Conservation (phyloP, 2,797 vertebrate species). For the Sebastes cheni region DNA sequence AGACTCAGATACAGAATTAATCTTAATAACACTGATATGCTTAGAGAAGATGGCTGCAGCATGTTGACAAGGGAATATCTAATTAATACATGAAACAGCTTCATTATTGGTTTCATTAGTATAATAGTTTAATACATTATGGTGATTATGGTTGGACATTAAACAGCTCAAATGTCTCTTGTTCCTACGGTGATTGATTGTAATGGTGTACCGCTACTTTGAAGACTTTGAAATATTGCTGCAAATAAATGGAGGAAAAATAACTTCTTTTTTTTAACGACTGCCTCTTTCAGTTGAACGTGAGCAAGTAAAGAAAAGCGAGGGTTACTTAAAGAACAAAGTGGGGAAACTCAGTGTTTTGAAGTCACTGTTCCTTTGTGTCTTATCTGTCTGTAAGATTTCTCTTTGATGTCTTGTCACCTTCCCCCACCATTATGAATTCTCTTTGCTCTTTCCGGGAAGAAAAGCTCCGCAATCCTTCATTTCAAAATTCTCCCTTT, state of each 20-base stretch:
- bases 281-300: slow-evolving; percentile 12
- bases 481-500: slow-evolving; percentile 50
- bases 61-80: neutral
- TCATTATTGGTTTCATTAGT: slow-evolving; percentile 34
- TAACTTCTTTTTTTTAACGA: neutral
- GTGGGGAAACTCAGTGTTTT: slow-evolving; percentile 64
- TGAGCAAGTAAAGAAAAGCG: slow-evolving; percentile 59
- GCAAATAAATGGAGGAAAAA: slow-evolving; percentile 21
- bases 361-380: slow-evolving; percentile 76
- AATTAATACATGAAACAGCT: slow-evolving; percentile 17
- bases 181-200: slow-evolving; percentile 4
- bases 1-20: neutral
- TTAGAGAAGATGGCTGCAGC: neutral
- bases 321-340: slow-evolving; percentile 59
- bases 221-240: slow-evolving; percentile 22
- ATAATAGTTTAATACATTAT: slow-evolving; percentile 11
- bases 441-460: slow-evolving; percentile 78
- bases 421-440: slow-evolving; percentile 75
- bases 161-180: slow-evolving; percentile 17
- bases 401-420: slow-evolving; percentile 81
- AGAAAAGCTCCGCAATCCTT: slow-evolving; percentile 62
- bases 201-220: slow-evolving; percentile 15
- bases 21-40: neutral
- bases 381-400: slow-evolving; percentile 77
- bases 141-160: slow-evolving; percentile 19